A percentile compares a stretch with the other conserved stretches of the same genome.
These are phyloP conservation scores for Rhaphigaster nebulosa DNA, from an alignment of 2,888 invertebrate genomes.

Conservation along the genomic window DNA sequence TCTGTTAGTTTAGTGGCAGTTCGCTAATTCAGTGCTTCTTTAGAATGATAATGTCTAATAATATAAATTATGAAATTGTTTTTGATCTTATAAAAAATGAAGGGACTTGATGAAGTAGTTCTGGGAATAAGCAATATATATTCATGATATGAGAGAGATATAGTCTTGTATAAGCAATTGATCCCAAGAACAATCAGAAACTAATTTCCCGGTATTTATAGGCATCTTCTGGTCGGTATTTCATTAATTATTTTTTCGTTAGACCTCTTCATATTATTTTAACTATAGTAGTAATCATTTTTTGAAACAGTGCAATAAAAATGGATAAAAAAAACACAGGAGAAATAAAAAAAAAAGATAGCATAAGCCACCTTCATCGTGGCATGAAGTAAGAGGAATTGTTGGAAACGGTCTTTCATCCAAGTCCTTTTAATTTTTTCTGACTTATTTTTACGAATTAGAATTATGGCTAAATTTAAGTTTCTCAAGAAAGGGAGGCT, in stretches of 20 bases:
- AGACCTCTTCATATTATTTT: not conserved
- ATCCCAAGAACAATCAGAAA: not conserved
- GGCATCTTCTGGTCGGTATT: not conserved
- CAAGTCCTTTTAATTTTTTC: too few species aligned
- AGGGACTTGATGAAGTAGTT: not conserved
- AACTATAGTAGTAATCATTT: not conserved
- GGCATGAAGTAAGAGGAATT: too few species aligned
- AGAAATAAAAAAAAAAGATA: too few species aligned
- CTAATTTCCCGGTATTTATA: not conserved
- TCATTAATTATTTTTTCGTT: not conserved
- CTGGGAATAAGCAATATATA: not conserved
- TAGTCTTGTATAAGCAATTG: not conserved
- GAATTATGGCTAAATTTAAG: too few species aligned
- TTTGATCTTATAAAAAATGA: not conserved
- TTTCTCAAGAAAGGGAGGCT: too few species aligned
- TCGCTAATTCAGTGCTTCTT: too few species aligned
- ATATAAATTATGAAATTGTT: not conserved
- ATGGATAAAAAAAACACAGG: too few species aligned
- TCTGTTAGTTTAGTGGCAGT: too few species aligned
- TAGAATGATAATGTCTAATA: too few species aligned
- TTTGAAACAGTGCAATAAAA: not conserved
- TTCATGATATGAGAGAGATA: not conserved
- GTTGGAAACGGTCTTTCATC: too few species aligned
- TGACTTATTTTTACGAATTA: too few species aligned
- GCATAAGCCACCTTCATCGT: too few species aligned